Conservation (phyloP, 1,140 invertebrate genomes). For the Drosophila leontia region DNA sequence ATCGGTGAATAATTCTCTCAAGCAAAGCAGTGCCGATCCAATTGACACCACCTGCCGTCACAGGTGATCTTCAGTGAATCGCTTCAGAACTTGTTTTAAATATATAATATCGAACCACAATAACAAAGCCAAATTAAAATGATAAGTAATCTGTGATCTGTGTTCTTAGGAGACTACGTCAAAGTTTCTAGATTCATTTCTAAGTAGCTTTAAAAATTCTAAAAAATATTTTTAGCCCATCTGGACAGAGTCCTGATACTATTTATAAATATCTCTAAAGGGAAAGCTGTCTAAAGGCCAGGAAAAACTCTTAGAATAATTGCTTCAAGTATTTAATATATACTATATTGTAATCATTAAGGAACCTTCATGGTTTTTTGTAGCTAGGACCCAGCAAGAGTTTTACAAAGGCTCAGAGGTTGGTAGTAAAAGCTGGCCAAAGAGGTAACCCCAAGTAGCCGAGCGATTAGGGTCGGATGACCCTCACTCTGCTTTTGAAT, state of each 20-base stretch:
- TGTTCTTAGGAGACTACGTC: too few species aligned
- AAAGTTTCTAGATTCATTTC: neutral
- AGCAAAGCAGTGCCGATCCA: neutral
- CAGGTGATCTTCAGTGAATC: neutral
- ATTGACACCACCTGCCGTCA: neutral
- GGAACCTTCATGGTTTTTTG: too few species aligned
- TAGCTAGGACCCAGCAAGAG: neutral
- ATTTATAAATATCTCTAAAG: neutral
- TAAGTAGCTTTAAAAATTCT: fast-evolving
- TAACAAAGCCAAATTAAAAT: neutral
- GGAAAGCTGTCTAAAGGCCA: neutral
- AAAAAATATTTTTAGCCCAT: too few species aligned
- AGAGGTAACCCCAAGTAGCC: neutral
- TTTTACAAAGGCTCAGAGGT: too few species aligned
- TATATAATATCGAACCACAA: neutral
- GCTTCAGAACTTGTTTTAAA: neutral
- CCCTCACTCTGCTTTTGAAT: conserved; percentile 1
- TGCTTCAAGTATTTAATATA: too few species aligned
- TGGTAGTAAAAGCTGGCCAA: neutral
- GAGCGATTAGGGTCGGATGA: neutral
- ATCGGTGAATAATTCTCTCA: neutral
- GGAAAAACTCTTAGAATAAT: neutral
- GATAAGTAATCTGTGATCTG: neutral
- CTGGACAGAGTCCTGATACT: too few species aligned
- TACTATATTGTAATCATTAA: too few species aligned